Base-by-base conservation (phyloP, 92 coral and sea anemone species). In the Porites divaricata region DNA sequence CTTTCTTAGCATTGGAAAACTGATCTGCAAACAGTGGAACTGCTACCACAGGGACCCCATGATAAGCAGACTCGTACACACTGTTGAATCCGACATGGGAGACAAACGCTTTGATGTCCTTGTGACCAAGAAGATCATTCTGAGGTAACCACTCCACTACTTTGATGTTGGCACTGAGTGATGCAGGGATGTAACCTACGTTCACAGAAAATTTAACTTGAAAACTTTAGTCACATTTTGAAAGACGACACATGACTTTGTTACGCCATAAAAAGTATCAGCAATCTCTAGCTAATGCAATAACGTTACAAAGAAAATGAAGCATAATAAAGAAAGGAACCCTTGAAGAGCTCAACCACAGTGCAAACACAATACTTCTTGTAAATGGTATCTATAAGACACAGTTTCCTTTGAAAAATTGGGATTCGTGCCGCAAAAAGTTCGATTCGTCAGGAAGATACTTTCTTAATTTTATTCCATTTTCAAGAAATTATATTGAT, bases 81-180 rank as follows among this genome's bases (percentile, higher is more conserved):
- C 90, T 87, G 59, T 74, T 87, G 70, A 51, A 70, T 80, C 90
- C 90, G 24, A 72, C 90, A 72, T 87, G 90, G 45, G 90, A 80
- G 70, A 87, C 86, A 87, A 87, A 87, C 54, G 77, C 90, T 20
- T 52, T 80, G 68, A 80, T 63, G 25, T 87, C 63, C 20, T 80
- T 80, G 53, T 87, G 86, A 24, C 61, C 90, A 25, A 87, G 52
- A 0, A 87, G 81, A 67, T 80, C 90, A 62, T 87, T 87, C 71
- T 86, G 89, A 26, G 89, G 89, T 59, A 86, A 16, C 89, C 89
- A 86, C 6, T 59, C 61, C 76, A 80, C 57, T 19, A 62, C 52
- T 26, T 80, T 88, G 74, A 80, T 69, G 54, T 68, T 67, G 20
- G 76, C 14, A 69, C 84, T 69, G n/a, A 68, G 75, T 0, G 13